A percentile compares a stretch with the other conserved stretches of the same genome.
These are phyloP conservation scores for Hippoglossus hippoglossus DNA, from an alignment of 2,797 vertebrate species.

Conservation along the genomic window DNA sequence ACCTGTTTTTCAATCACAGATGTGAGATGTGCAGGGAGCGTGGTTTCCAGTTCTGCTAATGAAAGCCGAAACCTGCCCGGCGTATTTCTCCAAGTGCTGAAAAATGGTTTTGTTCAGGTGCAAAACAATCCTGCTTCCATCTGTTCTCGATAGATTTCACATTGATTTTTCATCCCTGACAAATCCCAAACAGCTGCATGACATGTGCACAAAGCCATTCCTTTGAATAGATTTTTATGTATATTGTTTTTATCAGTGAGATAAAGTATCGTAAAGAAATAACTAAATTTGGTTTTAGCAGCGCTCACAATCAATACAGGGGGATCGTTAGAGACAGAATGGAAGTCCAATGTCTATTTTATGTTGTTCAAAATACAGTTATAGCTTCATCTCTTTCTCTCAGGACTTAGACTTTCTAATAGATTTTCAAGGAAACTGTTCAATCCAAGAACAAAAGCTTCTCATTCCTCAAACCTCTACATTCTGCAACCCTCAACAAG, in stretches of 20 bases:
- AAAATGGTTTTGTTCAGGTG: conserved; percentile 59
- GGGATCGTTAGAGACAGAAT: conserved; percentile 16
- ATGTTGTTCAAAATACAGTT: conserved; percentile 8
- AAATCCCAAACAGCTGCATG: conserved; percentile 52
- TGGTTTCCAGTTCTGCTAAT: conserved; percentile 51
- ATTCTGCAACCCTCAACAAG: neutral
- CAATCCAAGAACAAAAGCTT: neutral
- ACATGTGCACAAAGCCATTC: conserved; percentile 40
- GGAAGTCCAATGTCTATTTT: conserved; percentile 9
- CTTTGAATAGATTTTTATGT: conserved; percentile 39
- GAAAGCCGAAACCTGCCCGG: conserved; percentile 53
- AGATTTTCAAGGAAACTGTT: neutral
- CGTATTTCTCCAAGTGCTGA: conserved; percentile 25
- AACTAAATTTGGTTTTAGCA: conserved; percentile 29
- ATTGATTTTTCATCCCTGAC: conserved; percentile 52
- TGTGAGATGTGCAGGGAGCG: conserved; percentile 22
- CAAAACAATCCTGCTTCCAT: conserved; percentile 54
- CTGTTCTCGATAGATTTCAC: conserved; percentile 57
- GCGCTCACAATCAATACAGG: conserved; percentile 39
- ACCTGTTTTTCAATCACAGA: conserved; percentile 30
- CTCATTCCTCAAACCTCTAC: neutral
- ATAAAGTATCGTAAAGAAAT: conserved; percentile 27
- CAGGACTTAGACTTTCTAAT: neutral
- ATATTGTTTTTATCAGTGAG: conserved; percentile 45
- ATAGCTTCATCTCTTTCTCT: neutral